A percentile compares a stretch with the other conserved stretches of the same genome.
Evolutionary conservation across 2,888 invertebrate genomes (phyloP).

Genomic region (Hymenopus coronatus): DNA sequence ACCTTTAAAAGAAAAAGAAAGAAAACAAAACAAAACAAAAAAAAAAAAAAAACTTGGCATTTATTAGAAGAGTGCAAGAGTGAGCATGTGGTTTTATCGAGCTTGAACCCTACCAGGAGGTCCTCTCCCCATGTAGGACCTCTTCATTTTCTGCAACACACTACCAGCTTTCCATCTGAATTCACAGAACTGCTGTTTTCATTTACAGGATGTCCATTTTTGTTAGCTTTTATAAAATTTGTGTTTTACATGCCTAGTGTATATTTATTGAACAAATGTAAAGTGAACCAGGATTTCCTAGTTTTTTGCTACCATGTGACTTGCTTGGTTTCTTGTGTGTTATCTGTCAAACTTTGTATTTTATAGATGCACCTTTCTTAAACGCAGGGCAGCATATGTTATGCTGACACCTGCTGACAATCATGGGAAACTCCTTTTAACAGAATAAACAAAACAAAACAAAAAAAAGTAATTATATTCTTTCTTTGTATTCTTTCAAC

Average conservation of each 20-base stretch:
- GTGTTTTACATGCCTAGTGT: constrained; percentile 3
- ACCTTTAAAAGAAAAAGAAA: neutral
- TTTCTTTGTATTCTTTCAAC: neutral
- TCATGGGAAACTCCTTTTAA: constrained; percentile 27
- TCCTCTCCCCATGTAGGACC: neutral
- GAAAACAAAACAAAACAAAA: neutral
- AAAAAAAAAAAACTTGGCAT: neutral
- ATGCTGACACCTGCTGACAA: constrained; percentile 29
- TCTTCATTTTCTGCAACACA: neutral
- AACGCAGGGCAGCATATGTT: constrained; percentile 15
- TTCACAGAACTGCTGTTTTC: neutral
- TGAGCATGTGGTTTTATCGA: constrained; percentile 13
- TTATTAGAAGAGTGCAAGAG: neutral
- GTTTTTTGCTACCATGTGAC: constrained; percentile 2
- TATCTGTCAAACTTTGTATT: constrained; percentile 23
- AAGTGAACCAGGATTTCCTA: constrained; percentile 9
- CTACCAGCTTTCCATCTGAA: neutral
- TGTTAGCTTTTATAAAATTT: neutral
- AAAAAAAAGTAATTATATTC: neutral
- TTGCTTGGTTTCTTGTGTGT: constrained; percentile 19
- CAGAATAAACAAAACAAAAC: constrained; percentile 19
- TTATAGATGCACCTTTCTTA: constrained; percentile 23
- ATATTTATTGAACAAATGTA: constrained; percentile 21
- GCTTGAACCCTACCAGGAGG: neutral
- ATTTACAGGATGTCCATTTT: neutral